Evolutionary conservation across 1,140 invertebrate species (phyloP).

Genomic region (Asbolus verrucosus): DNA sequence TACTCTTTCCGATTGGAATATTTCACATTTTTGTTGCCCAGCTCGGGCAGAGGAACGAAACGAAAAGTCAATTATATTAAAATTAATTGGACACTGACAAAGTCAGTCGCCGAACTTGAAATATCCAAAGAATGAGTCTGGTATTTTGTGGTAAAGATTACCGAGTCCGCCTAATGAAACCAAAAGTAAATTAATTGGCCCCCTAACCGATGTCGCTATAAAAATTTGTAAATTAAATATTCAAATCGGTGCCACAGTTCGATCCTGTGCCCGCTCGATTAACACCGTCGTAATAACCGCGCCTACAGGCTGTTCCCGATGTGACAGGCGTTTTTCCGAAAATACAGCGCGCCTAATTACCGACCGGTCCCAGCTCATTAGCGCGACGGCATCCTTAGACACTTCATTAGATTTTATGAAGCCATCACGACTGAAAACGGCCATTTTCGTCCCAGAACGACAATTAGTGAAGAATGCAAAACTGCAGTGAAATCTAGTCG

Average conservation of each 20-base stretch:
- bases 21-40: conserved; percentile 42
- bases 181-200: conserved; percentile 41
- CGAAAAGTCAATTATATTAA: conserved; percentile 50
- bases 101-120: conserved; percentile 46
- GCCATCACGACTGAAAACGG: conserved; percentile 10
- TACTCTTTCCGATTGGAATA: conserved; percentile 28
- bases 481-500: conserved; percentile 5
- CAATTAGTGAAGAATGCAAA: conserved; percentile 37
- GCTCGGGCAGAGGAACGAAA: conserved; percentile 43
- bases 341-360: neutral
- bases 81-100: conserved; percentile 51
- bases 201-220: conserved; percentile 19
- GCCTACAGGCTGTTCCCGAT: too few species aligned
- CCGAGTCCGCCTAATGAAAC: conserved; percentile 39
- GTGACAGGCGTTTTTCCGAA: too few species aligned
- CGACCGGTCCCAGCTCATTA: neutral
- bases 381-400: neutral
- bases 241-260: conserved; percentile 24
- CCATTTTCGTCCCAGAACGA: conserved; percentile 32
- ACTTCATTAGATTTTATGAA: conserved; percentile 19
- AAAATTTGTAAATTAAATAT: conserved; percentile 48
- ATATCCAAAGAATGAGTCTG: conserved; percentile 48
- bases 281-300: too few species aligned
- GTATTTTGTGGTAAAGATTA: conserved; percentile 40
- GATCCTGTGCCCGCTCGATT: too few species aligned